Base-by-base conservation (phyloP, 2,888 invertebrate genomes). In the Sinodicranocentrus sp. region DNA sequence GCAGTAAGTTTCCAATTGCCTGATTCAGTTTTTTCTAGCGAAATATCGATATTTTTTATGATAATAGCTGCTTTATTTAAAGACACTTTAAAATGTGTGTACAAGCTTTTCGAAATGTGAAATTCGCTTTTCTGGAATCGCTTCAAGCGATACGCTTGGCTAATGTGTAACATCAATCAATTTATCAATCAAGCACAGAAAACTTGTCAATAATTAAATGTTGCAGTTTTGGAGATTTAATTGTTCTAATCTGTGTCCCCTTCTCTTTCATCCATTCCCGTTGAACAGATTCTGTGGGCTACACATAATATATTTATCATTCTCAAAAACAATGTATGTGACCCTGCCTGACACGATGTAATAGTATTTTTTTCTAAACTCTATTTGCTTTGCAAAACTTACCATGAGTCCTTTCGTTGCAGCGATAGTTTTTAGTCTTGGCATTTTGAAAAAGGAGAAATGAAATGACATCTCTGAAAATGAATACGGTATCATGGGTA, bases 171-270 rank as follows among this genome's bases (percentile, higher is more conserved):
- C 39, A 17, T 75, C 75, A n/a, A n/a, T n/a, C n/a, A n/a, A n/a
- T n/a, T n/a, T n/a, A n/a, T n/a, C n/a, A n/a, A n/a, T n/a, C n/a
- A n/a, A n/a, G 44, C 19, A 75, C 6, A 3, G 75, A 75, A 48
- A 75, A 75, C n/a, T 61, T 61, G 17, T 21, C 63, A 10, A 43
- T 63, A 3, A 75, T n/a, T 5, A 75, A 15, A 28, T 75, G 75
- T 13, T 52, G 63, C 3, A 57, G 48, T 13, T 63, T 75, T 6
- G 75, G 75, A 8, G 75, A 21, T 15, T 43, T 39, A 8, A 75
- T 43, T 0, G n/a, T 63, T 23, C 44, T 75, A 19, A 75, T 75
- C 17, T 28, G 33, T 15, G 28, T 44, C 15, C 63, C 63, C 19
- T 75, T 75, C 2, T 52, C 63, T 5, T 10, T 10, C 0, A 26